Percentiles rank a stretch among this genome's conserved stretches.
Conservation (phyloP, 1,140 invertebrate species). For the Brachionus asplanchnoidis region DNA sequence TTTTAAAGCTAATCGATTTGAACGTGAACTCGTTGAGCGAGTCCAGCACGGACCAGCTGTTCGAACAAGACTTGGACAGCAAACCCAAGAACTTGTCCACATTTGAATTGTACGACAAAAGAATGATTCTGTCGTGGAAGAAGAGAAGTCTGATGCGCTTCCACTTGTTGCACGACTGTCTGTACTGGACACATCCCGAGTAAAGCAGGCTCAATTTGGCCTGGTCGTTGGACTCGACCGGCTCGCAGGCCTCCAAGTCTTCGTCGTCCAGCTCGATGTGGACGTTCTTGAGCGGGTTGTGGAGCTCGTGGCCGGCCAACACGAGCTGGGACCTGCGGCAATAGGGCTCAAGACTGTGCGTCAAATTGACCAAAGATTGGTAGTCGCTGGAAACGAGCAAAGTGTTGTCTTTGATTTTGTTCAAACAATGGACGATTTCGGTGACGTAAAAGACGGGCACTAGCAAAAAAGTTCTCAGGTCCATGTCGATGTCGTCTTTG, state of each 20-base stretch:
- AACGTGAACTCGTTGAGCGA: slow-evolving; percentile 23
- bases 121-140: not conserved
- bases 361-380: slow-evolving; percentile 17
- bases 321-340: not conserved
- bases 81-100: slow-evolving; percentile 11
- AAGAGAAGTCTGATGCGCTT: not conserved
- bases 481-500: slow-evolving; percentile 22
- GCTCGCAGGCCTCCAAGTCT: not conserved
- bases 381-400: not conserved
- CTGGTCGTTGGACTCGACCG: not conserved
- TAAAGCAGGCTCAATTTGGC: not conserved
- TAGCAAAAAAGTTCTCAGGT: slow-evolving; percentile 27
- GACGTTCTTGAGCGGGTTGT: not conserved
- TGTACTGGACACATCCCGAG: not conserved
- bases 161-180: slow-evolving; percentile 38
- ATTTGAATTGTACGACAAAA: slow-evolving; percentile 12
- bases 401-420: slow-evolving; percentile 26
- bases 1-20: slow-evolving; percentile 2
- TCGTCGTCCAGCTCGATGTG: not conserved
- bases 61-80: slow-evolving; percentile 4
- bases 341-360: not conserved
- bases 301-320: not conserved
- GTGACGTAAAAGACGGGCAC: slow-evolving; percentile 19
- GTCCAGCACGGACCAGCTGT: not conserved
- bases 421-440: not conserved